Evolutionary conservation across 2,113 vertebrate species (phyloP).

Genomic region (Tiliqua scincoides): DNA sequence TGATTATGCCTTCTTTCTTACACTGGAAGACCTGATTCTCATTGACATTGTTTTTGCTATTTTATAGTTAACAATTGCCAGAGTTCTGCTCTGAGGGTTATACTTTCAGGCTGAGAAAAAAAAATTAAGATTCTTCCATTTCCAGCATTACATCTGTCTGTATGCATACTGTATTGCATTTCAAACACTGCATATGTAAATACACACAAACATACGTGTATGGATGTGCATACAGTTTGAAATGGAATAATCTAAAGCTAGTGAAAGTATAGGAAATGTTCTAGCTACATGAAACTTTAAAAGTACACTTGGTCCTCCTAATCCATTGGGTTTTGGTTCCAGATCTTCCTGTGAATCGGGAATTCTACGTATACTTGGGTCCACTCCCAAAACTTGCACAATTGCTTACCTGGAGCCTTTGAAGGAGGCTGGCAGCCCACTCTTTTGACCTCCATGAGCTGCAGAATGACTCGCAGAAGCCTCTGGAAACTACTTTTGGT

Average conservation of each 20-base stretch:
- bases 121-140: too few species aligned
- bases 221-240: background rate
- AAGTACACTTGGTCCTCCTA: too few species aligned
- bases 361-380: too few species aligned
- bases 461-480: too few species aligned
- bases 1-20: constrained; percentile 20
- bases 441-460: too few species aligned
- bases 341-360: background rate
- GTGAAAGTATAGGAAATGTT: background rate
- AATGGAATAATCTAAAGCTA: background rate
- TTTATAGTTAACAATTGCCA: constrained; percentile 45
- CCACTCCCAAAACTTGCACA: too few species aligned
- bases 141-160: too few species aligned
- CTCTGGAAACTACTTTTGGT: too few species aligned
- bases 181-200: too few species aligned
- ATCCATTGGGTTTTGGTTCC: background rate
- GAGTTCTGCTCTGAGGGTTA: constrained; percentile 10
- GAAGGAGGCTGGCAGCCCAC: too few species aligned
- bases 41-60: constrained; percentile 39
- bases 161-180: background rate
- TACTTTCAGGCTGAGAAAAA: background rate
- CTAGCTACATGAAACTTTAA: background rate
- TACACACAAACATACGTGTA: too few species aligned
- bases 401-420: too few species aligned
- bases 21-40: constrained; percentile 33